These are phyloP conservation scores for Polyergus mexicanus DNA, from an alignment of 1,140 invertebrate species.

Conservation along the genomic window DNA sequence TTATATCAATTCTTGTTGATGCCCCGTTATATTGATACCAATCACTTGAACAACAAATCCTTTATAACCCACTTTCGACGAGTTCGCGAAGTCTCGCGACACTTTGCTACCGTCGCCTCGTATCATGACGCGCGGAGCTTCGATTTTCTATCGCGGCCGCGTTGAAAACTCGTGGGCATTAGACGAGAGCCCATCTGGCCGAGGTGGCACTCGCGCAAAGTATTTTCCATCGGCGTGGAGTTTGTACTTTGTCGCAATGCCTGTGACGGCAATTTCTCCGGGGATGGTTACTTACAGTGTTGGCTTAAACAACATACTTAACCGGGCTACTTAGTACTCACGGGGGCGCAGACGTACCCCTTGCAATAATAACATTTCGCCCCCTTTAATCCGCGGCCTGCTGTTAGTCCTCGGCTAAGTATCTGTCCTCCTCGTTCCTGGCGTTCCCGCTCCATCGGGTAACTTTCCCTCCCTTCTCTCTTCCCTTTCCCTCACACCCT, in stretches of 20 bases:
- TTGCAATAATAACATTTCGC: conserved; percentile 87
- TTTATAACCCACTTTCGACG: conserved; percentile 7
- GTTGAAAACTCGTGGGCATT: conserved; percentile 64
- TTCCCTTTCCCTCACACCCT: conserved; percentile 20
- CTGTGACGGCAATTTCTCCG: conserved; percentile 80
- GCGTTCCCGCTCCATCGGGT: conserved; percentile 29
- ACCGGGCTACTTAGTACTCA: conserved; percentile 85
- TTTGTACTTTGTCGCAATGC: conserved; percentile 72
- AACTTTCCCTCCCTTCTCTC: conserved; percentile 30
- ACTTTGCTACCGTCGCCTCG: conserved; percentile 40
- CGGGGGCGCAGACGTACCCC: conserved; percentile 82
- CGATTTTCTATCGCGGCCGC: conserved; percentile 67
- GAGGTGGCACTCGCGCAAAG: conserved; percentile 72
- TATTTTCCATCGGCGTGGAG: conserved; percentile 72
- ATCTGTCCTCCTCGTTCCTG: conserved; percentile 68
- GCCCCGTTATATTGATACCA: background rate
- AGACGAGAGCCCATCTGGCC: conserved; percentile 76
- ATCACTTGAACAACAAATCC: background rate
- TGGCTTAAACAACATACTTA: conserved; percentile 87
- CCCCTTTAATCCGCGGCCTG: conserved; percentile 84
- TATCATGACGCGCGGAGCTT: conserved; percentile 67
- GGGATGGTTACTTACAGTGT: conserved; percentile 85
- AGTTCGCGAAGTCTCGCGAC: conserved; percentile 49
- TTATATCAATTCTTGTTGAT: background rate
- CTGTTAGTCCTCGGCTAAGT: conserved; percentile 80